Evolutionary conservation across 1,140 invertebrate genomes (phyloP), one percentile per base, ranked within the genome.

Genomic region (Leptinotarsa lineolata): DNA sequence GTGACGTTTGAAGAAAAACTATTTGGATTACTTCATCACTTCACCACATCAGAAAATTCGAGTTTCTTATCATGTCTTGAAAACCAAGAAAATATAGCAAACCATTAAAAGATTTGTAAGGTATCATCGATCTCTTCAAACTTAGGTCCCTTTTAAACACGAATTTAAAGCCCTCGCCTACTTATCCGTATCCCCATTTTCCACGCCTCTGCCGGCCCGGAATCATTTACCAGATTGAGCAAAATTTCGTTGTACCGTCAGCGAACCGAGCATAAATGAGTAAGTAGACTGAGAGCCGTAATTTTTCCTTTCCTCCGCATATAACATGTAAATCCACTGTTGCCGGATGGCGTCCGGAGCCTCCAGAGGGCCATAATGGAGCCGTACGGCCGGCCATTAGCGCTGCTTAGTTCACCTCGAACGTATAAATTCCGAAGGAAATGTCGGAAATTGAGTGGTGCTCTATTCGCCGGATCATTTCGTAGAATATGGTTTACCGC

Each of bases 291-390:
- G 48, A 18, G 16, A 54, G 48, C 48, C 48, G 48, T 54, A 54
- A 54, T 54, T 54, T 54, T 54, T 54, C 48, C 48, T 54, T 54
- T 54, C 48, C 48, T n/a, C 48, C n/a, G 6, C 48, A 54, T 54
- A 54, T 54, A 54, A 54, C 48, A 54, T 54, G 48, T 54, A 54
- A 54, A 54, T 54, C 48, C 48, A 54, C 48, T 54, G 48, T 54
- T 54, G 48, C 16, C 48, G 48, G 48, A 54, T 54, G 48, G 4
- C 48, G 48, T 18, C 16, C n/a, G 48, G n/a, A 18, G 15, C 48
- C 48, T 18, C 48, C n/a, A 15, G 48, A 18, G 48, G 48, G 16
- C n/a, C 15, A 54, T 54, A 54, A 54, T 54, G 48, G 48, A 54
- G n/a, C 48, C 48, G 48, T 54, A 54, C 48, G 6, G 48, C 4